Percentiles rank a stretch among this genome's conserved stretches.
Conservation (phyloP, 2,888 invertebrate genomes). For the Isoperla grammatica region DNA sequence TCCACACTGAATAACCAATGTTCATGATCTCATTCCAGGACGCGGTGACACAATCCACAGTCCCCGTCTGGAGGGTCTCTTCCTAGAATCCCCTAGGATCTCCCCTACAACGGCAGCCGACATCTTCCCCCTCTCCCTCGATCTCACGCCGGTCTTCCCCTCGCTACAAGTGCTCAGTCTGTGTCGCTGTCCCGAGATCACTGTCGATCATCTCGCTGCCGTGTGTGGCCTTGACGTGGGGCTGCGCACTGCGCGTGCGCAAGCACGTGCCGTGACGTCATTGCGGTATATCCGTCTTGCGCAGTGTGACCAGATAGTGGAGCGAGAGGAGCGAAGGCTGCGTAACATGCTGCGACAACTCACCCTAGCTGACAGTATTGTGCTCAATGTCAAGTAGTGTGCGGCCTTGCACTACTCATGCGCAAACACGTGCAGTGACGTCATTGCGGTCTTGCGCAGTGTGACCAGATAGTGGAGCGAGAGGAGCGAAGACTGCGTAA, state of each 20-base stretch:
- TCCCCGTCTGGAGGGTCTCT: conserved; percentile 34
- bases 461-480: conserved; percentile 29
- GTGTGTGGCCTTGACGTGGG: conserved; percentile 23
- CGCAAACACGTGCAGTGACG: conserved; percentile 2
- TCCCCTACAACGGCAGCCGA: conserved; percentile 25
- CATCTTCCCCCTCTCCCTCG: conserved; percentile 24
- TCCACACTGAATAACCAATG: background rate
- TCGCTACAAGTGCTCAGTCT: conserved; percentile 31
- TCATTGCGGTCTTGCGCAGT: conserved; percentile 28
- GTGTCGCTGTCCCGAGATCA: conserved; percentile 35
- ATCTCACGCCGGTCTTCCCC: conserved; percentile 23
- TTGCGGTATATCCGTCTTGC: conserved; percentile 32
- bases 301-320: conserved; percentile 31
- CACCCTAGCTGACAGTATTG: background rate
- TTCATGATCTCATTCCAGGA: background rate
- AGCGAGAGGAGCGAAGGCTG: conserved; percentile 19
- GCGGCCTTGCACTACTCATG: background rate
- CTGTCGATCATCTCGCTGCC: conserved; percentile 28
- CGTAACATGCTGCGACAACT: conserved; percentile 9
- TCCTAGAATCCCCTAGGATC: conserved; percentile 37
- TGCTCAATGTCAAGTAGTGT: background rate
- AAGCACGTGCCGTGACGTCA: background rate
- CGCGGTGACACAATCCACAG: conserved; percentile 21
- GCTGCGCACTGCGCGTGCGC: background rate
- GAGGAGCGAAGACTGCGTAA: conserved; percentile 21